Evolutionary conservation across 2,113 vertebrate species (phyloP).

Genomic region (Paedocypris sp.): DNA sequence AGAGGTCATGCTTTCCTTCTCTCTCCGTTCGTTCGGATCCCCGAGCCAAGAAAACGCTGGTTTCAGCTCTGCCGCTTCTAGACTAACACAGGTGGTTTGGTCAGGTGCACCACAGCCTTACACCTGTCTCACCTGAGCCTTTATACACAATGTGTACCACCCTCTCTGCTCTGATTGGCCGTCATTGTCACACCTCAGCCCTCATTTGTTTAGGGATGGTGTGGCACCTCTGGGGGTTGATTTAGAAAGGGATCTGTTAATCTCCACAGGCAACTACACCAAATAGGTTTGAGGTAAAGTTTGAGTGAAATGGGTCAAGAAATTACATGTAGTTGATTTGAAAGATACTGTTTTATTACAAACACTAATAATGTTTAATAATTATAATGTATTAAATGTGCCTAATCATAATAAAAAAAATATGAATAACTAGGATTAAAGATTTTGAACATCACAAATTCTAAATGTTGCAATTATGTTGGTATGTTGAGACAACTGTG

Average conservation of each 20-base stretch:
- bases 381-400: no score
- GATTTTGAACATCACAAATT: no score
- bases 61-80: constrained; percentile 9
- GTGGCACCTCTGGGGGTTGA: constrained; percentile 13
- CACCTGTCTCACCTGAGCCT: constrained; percentile 48
- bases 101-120: constrained; percentile 38
- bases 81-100: constrained; percentile 15
- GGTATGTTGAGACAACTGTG: no score
- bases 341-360: no score
- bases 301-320: no score
- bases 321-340: no score
- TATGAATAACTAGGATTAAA: no score
- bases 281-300: neutral
- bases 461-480: no score
- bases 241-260: constrained; percentile 10
- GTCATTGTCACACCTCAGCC: constrained; percentile 1
- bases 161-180: constrained; percentile 48
- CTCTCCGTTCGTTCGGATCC: neutral
- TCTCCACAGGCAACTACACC: neutral
- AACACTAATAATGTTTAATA: no score
- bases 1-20: constrained; percentile 68
- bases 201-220: constrained; percentile 20
- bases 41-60: neutral
- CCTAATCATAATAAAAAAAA: no score
- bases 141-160: constrained; percentile 48